Base-by-base conservation (phyloP, 2,797 vertebrate genomes). In the Rhynchotus rufescens region DNA sequence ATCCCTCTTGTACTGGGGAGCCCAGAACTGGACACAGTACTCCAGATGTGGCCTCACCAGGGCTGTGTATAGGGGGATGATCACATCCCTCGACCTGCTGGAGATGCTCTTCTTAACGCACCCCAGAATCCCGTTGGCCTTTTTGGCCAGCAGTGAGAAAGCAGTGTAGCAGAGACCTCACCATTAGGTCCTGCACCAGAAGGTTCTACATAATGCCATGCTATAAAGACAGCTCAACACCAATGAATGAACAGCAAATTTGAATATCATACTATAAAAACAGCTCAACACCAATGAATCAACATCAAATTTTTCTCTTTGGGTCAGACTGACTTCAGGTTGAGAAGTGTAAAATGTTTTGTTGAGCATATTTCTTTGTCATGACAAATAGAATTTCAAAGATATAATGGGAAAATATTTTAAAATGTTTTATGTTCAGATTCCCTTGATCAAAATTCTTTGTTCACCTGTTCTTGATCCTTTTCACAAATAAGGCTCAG, bases 201-300 rank as follows among this genome's bases (percentile, higher is more conserved):
- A 68, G 1, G 1, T 5, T 14, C 40, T 57, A 6, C 8, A 2
- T 7, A 60, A 57, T 12, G 1, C 14, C 80, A 21, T 4, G 0
- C 21, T 1, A 1, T 19, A 78, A 83, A 34, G 52, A 57, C 1
- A 34, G 12, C 12, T 14, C 22, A 51, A 1, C 26, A 49, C 6
- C 4, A 8, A 75, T 16, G 32, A 52, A 59, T 54, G 0, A 0
- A 22, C 30, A 38, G 4, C 7, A 45, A 59, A 77, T 32, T 23
- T 40, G 54, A 40, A 40, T 40, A 40, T 5, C 38, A 40, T 40
- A 13, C 38, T 40, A 40, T 19, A 77, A 83, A 36, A 49, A 57
- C 2, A 34, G 9, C 12, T 13, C 22, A 51, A 1, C 30, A 49
- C 6, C 4, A 8, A 75, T 16, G 32, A 52, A 59, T 54, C 1